A percentile compares a stretch with the other conserved stretches of the same genome.
Evolutionary conservation across 1,140 invertebrate species (phyloP).

Genomic region (Brachionus koreanus): DNA sequence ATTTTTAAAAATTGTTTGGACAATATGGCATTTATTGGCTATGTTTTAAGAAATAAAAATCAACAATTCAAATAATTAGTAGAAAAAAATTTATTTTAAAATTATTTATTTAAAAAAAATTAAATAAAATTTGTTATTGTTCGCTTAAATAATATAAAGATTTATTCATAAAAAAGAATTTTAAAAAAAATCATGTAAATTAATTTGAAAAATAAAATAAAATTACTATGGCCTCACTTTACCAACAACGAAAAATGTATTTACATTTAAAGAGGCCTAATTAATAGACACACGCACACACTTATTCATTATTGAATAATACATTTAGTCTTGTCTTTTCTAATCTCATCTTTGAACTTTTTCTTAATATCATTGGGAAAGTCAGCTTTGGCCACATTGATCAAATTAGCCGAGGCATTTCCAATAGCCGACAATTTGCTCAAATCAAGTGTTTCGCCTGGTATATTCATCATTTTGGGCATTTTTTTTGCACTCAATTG

Average conservation of each 20-base stretch:
- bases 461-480: neutral
- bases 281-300: neutral
- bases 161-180: neutral
- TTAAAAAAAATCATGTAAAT: neutral
- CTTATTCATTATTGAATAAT: neutral
- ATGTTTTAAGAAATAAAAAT: too few species aligned
- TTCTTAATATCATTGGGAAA: conserved; percentile 13
- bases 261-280: neutral
- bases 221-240: neutral
- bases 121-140: neutral
- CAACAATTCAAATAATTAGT: too few species aligned
- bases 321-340: conserved; percentile 26
- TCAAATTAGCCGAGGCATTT: conserved; percentile 28
- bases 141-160: neutral
- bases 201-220: neutral
- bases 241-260: conserved; percentile 1
- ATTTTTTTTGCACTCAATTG: neutral
- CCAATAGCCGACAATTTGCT: conserved; percentile 35
- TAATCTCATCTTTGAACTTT: conserved; percentile 15
- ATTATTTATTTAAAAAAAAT: neutral
- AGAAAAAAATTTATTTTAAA: neutral
- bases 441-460: conserved; percentile 1
- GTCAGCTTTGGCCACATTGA: conserved; percentile 7
- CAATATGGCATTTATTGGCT: too few species aligned
- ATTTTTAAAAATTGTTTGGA: too few species aligned